These are phyloP conservation scores for Anthoptus insignis DNA, from an alignment of 2,888 invertebrate species.

Conservation along the genomic window DNA sequence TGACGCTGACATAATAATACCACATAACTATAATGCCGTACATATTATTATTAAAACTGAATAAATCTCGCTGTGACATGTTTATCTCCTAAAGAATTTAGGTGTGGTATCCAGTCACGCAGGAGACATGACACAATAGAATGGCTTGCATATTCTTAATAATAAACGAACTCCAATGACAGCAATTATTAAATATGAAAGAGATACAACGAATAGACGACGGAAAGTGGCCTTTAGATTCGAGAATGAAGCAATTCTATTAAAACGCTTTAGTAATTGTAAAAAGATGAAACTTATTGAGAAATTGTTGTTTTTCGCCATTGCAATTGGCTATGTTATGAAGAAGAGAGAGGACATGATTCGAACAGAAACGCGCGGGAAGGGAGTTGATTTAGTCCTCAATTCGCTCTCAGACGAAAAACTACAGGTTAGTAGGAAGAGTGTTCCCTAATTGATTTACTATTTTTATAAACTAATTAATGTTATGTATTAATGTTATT, in stretches of 20 bases:
- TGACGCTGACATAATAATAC: slow-evolving; percentile 17
- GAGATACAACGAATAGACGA: no score
- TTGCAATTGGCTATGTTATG: slow-evolving; percentile 33
- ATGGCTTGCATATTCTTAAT: no score
- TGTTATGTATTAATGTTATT: no score
- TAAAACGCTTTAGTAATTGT: slow-evolving; percentile 30
- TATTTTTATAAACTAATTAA: no score
- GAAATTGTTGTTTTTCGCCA: slow-evolving; percentile 34
- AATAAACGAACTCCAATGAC: no score
- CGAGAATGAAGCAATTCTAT: slow-evolving; percentile 22
- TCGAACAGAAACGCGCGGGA: no score
- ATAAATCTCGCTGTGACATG: slow-evolving; percentile 39
- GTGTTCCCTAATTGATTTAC: no score
- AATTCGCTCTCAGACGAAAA: no score
- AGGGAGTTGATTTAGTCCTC: no score
- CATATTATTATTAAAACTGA: slow-evolving; percentile 20
- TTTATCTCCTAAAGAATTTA: slow-evolving; percentile 66
- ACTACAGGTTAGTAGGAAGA: no score
- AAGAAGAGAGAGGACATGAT: slow-evolving; percentile 19
- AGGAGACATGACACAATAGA: slow-evolving; percentile 46
- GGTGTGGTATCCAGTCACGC: slow-evolving; percentile 62
- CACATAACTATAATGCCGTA: slow-evolving; percentile 4
- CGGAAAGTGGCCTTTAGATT: slow-evolving; percentile 11
- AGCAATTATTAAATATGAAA: background rate
- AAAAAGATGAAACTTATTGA: slow-evolving; percentile 31